phyloP scores from a whole-genome alignment of 1,140 invertebrate species.

The Euura lappo region DNA sequence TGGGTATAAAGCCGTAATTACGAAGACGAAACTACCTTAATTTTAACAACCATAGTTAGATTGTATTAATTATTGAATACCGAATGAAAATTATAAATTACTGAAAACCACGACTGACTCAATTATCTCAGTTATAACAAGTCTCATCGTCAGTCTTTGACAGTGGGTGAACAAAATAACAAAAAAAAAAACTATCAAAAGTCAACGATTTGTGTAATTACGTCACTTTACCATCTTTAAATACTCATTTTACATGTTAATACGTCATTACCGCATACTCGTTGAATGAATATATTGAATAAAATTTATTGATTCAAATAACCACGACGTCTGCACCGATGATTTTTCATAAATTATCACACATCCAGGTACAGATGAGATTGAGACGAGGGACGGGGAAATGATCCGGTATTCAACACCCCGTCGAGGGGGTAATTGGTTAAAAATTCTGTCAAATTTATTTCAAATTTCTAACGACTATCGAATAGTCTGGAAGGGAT shows the following conservation, averaged over 20 bases:
- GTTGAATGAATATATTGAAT: not conserved
- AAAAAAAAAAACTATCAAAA: not conserved
- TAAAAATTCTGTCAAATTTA: not conserved
- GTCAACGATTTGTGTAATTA: not conserved
- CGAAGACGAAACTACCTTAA: not conserved
- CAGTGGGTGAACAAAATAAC: not conserved
- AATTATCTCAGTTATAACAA: not conserved
- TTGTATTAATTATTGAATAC: not conserved
- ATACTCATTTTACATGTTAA: not conserved
- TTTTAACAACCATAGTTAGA: not conserved
- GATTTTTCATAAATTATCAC: too few relatives aligned
- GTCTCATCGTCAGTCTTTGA: not conserved
- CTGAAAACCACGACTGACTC: not conserved
- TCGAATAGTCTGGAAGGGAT: not conserved
- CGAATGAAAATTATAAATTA: not conserved
- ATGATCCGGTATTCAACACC: too few relatives aligned
- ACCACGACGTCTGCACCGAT: too few relatives aligned
- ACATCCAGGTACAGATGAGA: too few relatives aligned
- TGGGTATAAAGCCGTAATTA: too few relatives aligned
- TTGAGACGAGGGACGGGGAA: too few relatives aligned
- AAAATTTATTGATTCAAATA: too few relatives aligned
- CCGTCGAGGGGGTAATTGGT: not conserved
- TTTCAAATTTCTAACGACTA: too few relatives aligned
- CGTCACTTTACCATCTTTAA: not conserved
- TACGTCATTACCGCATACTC: not conserved